phyloP scores from a whole-genome alignment of 2,113 vertebrate genomes.

The Tringa solitaria region DNA sequence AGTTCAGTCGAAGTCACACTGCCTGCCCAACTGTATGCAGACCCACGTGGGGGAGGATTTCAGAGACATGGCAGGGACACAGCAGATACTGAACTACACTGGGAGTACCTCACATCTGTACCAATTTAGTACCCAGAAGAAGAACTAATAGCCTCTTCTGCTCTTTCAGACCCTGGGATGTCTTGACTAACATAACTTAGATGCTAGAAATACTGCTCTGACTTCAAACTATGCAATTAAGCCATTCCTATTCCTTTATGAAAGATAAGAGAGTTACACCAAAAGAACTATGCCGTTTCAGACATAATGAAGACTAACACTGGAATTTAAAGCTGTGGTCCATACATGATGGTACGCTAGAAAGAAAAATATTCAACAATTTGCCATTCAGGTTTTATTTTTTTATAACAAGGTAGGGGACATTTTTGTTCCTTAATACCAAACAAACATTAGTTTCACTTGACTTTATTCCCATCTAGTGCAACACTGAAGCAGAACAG shows the following conservation, averaged over 20 bases:
- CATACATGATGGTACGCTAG: neutral
- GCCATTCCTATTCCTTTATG: neutral
- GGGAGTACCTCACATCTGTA: neutral
- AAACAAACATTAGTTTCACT: conserved; percentile 10
- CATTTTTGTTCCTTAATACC: conserved; percentile 29
- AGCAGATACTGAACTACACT: neutral
- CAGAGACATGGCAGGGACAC: neutral
- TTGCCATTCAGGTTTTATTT: neutral
- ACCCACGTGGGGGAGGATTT: neutral
- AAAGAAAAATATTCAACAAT: neutral
- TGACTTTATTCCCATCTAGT: neutral
- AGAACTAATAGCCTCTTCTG: neutral
- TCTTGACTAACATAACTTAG: neutral
- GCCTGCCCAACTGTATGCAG: conserved; percentile 3
- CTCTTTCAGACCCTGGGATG: neutral
- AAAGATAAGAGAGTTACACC: neutral
- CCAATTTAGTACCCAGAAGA: neutral
- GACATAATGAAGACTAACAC: neutral
- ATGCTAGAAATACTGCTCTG: neutral
- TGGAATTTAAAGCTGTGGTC: neutral
- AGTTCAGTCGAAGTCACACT: neutral
- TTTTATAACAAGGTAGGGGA: neutral
- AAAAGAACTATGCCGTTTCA: neutral
- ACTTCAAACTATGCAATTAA: neutral
- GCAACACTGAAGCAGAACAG: conserved; percentile 24